phyloP scores from a whole-genome alignment of 2,113 vertebrate species.

The Albula glossodonta region DNA sequence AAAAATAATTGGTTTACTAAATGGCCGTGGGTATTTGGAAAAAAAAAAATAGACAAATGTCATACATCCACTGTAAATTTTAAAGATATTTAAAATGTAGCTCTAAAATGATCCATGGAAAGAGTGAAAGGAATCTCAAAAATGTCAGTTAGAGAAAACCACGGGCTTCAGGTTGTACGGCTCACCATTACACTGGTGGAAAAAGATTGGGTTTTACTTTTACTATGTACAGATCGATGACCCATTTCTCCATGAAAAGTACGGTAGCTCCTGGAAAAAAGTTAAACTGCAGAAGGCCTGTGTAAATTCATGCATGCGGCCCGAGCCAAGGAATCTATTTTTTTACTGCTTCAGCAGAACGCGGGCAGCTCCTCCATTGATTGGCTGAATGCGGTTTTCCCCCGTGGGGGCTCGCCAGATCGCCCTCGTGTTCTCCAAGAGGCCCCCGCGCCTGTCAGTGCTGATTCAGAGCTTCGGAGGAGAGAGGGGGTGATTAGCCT shows the following conservation, averaged over 20 bases:
- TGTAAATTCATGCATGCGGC: constrained; percentile 12
- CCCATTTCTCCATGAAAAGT: neutral
- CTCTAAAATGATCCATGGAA: no score
- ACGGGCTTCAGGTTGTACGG: neutral
- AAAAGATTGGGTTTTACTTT: neutral
- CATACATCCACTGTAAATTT: no score
- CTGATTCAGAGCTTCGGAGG: constrained; percentile 13
- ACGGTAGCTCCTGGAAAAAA: neutral
- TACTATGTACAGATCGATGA: neutral
- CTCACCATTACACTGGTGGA: neutral
- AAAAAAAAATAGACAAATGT: no score
- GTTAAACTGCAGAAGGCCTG: neutral
- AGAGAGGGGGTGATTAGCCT: constrained; percentile 15
- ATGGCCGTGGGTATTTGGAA: neutral
- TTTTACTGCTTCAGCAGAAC: constrained; percentile 64
- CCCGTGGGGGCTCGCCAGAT: constrained; percentile 40
- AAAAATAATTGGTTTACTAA: neutral
- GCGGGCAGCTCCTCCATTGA: constrained; percentile 62
- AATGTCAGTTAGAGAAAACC: neutral
- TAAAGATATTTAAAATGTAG: no score
- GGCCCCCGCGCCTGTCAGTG: constrained; percentile 32
- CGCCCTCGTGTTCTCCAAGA: constrained; percentile 13
- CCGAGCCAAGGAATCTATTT: constrained; percentile 44
- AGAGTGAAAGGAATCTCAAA: neutral
- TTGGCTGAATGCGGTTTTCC: constrained; percentile 44